Evolutionary conservation across 2,113 vertebrate species (phyloP).

Genomic region (Rhea pennata): DNA sequence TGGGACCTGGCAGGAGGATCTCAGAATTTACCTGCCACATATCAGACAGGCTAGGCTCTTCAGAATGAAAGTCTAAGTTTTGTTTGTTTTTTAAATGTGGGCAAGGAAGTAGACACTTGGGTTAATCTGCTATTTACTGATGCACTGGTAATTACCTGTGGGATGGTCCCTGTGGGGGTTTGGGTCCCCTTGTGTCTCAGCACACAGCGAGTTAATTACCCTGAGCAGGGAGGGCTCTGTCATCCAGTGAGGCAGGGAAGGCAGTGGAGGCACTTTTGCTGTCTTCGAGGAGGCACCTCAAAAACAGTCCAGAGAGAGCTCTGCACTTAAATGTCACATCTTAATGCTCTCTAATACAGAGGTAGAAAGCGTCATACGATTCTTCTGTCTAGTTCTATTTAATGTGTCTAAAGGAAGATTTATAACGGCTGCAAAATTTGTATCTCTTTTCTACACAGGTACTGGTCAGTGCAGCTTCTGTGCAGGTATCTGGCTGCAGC

Average conservation of each 20-base stretch:
- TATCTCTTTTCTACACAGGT: not conserved
- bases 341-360: not conserved
- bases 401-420: not conserved
- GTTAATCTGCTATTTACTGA: not conserved
- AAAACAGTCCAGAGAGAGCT: not conserved
- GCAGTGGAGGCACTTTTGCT: not conserved
- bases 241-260: not conserved
- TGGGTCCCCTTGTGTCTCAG: not conserved
- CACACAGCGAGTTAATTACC: not conserved
- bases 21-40: not conserved
- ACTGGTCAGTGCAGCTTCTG: not conserved
- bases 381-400: not conserved
- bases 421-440: not conserved
- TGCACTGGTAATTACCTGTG: not conserved
- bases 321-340: not conserved
- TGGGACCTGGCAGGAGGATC: not conserved
- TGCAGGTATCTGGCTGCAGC: not conserved
- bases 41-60: not conserved
- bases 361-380: not conserved
- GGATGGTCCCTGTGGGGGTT: not conserved
- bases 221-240: no score
- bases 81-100: not conserved
- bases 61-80: not conserved
- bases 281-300: not conserved
- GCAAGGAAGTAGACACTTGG: not conserved